A percentile compares a stretch with the other conserved stretches of the same genome.
phyloP scores from a whole-genome alignment of 2,113 vertebrate genomes.

The Charina bottae region DNA sequence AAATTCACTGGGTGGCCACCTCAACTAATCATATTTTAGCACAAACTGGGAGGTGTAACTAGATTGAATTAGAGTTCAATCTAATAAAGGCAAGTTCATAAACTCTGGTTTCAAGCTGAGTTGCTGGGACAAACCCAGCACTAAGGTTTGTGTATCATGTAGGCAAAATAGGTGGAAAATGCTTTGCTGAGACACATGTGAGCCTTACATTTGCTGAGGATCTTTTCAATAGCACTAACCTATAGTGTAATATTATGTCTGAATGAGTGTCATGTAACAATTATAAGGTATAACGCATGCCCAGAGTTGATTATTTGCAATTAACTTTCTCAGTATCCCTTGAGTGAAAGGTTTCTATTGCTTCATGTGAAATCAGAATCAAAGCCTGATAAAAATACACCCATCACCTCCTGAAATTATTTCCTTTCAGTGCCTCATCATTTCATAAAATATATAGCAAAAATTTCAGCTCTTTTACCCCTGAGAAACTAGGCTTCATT shows the following conservation, averaged over 20 bases:
- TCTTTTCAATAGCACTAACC: not conserved
- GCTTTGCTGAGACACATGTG: not conserved
- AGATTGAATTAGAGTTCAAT: not conserved
- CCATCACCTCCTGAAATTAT: not conserved
- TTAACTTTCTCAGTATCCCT: constrained; percentile 14
- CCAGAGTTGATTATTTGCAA: not conserved
- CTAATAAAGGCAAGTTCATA: not conserved
- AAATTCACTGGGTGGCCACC: too few relatives aligned
- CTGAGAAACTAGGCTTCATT: constrained; percentile 36
- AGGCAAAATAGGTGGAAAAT: not conserved
- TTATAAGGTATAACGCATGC: accelerated
- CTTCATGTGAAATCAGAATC: constrained; percentile 5
- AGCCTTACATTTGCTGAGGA: not conserved
- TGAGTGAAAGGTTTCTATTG: constrained; percentile 21
- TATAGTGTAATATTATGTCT: not conserved
- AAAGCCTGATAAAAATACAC: not conserved
- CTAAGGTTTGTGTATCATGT: not conserved
- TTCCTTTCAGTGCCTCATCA: not conserved
- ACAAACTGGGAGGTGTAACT: too few relatives aligned
- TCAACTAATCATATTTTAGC: too few relatives aligned
- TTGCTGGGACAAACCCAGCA: too few relatives aligned
- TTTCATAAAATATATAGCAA: constrained; percentile 22
- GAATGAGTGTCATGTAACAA: not conserved
- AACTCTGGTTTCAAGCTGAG: not conserved
- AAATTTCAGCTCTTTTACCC: constrained; percentile 37